Base-by-base conservation (phyloP, 2,888 invertebrate genomes). In the Agonum fuliginosum region DNA sequence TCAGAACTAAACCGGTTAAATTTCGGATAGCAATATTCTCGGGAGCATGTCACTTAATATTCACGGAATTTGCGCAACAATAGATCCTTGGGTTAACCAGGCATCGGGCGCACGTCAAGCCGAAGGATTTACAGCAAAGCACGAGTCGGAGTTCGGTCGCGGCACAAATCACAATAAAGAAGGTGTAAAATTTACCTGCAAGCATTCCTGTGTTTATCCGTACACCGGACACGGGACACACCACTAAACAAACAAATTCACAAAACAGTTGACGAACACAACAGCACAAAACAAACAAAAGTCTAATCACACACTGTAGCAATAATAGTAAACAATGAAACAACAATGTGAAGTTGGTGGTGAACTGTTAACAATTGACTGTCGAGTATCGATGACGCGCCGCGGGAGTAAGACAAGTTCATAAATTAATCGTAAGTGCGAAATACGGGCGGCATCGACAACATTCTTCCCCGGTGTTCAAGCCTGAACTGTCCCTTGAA, bases 401-500 rank as follows among this genome's bases (percentile, higher is more conserved):
- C 67, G 67, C 43, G 69, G 17, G 24, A 34, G 43, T 22, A 77
- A 43, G 20, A 58, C 43, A 76, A 69, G 69, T 74, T 74, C 65
- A 73, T 74, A 74, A 65, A 65, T 74, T 72, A 65, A 65, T 65
- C 73, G 76, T 51, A 69, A 74, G 51, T 48, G 48, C 37, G 67
- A 69, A 69, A 34, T 34, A 77, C 82, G 83, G 84, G 83, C 84
- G 83, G 83, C 85, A 84, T 85, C 85, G 84, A 85, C 86, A 86
- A 86, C 86, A 85, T 87, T 83, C 85, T 86, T 85, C 85, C 84
- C 84, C 85, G 85, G 83, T 83, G 84, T 85, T 85, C 84, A 84
- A 84, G 84, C 86, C 86, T 86, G 85, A 84, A 87, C 87, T 87
- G 86, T 86, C 86, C 86, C 85, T 84, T 86, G 85, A 85, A 84